Base-by-base conservation (phyloP, 2,888 invertebrate species). In the Autographa pulchrina region DNA sequence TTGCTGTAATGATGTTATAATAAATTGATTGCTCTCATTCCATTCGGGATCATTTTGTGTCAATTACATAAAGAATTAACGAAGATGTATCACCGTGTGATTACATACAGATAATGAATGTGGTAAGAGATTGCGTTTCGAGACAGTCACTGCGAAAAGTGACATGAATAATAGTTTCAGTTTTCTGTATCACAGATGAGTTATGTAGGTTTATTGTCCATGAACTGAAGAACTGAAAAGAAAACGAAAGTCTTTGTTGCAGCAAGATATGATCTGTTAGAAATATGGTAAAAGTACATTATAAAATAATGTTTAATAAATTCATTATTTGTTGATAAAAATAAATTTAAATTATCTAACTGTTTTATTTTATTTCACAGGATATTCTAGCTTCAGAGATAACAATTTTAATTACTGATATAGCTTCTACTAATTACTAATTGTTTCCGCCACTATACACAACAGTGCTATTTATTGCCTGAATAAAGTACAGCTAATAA, bases 401-500 rank as follows among this genome's bases (percentile, higher is more conserved):
- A 13, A 56, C 25, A 56, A 56, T 56, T 54, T 13, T 56, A 56
- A 20, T 25, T 11, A 54, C 18, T 20, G 8, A 18, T 56, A 5
- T 4, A n/a, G n/a, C n/a, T n/a, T n/a, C n/a, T n/a, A n/a, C n/a
- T n/a, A 48, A 13, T 56, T 56, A 1, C 18, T 54, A 20, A 16
- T 16, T 13, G 9, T 4, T 20, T 14, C 54, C 25, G 54, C 13
- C 54, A 56, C 14, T 54, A n/a, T 54, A 54, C 8, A 54, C 18
- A 25, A 18, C 7, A 31, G 2, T 0, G 56, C n/a, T 20, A 61
- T 68, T 70, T 52, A 74, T 38, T 13, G n/a, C n/a, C 38, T 59
- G 18, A 65, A 38, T 54, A 41, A 67, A 71, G 54, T 48, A 63
- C 18, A n/a, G 9, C n/a, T 74, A 74, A 69, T 79, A 62, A 71